A percentile compares a stretch with the other conserved stretches of the same genome.
These are phyloP conservation scores for Pseudeuparius sepicola DNA, from an alignment of 2,888 invertebrate genomes.

Conservation along the genomic window DNA sequence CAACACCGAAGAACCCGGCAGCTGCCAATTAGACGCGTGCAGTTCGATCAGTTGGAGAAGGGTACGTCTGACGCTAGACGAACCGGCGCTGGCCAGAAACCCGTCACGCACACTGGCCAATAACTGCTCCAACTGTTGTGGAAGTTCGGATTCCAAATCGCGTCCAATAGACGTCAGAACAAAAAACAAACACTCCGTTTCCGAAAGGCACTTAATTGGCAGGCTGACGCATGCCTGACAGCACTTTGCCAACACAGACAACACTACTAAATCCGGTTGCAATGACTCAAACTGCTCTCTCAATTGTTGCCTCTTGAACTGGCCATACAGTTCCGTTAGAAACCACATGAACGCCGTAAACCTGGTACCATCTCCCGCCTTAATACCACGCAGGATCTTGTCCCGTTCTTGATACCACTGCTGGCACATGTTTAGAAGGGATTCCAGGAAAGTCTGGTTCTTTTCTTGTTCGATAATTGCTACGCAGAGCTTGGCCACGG, in stretches of 20 bases:
- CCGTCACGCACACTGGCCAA: conserved; percentile 75
- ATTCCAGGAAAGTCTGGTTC: conserved; percentile 81
- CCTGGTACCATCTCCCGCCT: conserved; percentile 52
- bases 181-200: conserved; percentile 83
- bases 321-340: conserved; percentile 76
- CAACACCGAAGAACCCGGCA: conserved; percentile 79
- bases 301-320: conserved; percentile 60
- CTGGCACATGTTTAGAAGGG: conserved; percentile 79
- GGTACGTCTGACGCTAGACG: conserved; percentile 71
- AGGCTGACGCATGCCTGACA: conserved; percentile 81
- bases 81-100: conserved; percentile 63
- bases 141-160: conserved; percentile 74
- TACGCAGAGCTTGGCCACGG: conserved; percentile 77
- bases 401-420: conserved; percentile 75
- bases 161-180: conserved; percentile 81
- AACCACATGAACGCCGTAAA: conserved; percentile 74
- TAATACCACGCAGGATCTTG: conserved; percentile 47
- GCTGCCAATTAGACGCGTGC: conserved; percentile 83
- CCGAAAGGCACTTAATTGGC: conserved; percentile 69
- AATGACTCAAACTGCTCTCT: conserved; percentile 47
- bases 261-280: conserved; percentile 63
- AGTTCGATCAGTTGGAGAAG: conserved; percentile 82
- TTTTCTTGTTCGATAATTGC: conserved; percentile 80
- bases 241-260: conserved; percentile 78
- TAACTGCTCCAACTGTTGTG: conserved; percentile 68